Percentiles rank a stretch among this genome's conserved stretches.
These are phyloP conservation scores for Cynocephalus volans DNA, from an alignment of 2,113 vertebrate genomes.

Conservation along the genomic window DNA sequence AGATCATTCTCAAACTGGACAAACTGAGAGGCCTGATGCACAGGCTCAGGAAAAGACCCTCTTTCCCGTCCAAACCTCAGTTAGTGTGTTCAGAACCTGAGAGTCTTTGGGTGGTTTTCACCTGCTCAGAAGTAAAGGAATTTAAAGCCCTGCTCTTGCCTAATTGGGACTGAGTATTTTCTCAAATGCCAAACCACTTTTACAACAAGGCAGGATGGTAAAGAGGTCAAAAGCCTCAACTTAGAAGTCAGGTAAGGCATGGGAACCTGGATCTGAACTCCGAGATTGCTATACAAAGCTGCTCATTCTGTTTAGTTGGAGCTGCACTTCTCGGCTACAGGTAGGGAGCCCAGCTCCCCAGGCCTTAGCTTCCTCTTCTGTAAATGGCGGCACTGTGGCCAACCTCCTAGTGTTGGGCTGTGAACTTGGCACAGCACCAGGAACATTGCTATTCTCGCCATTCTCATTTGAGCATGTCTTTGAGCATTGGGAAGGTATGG, in stretches of 20 bases:
- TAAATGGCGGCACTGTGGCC: fast-evolving
- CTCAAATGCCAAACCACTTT: not conserved
- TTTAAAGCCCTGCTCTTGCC: not conserved
- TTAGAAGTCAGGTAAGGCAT: not conserved
- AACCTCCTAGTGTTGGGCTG: not conserved
- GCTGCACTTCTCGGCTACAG: too few relatives aligned
- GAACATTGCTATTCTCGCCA: not conserved
- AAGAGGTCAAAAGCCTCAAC: not conserved
- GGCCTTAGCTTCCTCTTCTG: not conserved
- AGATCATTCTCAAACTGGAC: not conserved
- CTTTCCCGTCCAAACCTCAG: not conserved
- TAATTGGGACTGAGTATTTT: not conserved
- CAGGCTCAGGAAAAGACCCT: not conserved
- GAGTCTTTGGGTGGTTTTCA: not conserved
- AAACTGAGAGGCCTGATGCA: not conserved
- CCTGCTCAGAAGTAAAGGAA: not conserved
- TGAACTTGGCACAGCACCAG: not conserved
- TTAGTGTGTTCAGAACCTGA: not conserved
- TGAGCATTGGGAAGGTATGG: not conserved
- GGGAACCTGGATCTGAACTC: not conserved
- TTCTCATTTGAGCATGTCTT: not conserved
- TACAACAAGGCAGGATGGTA: not conserved
- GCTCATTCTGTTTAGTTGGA: not conserved
- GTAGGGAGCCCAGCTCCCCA: too few relatives aligned
- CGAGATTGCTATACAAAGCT: not conserved